Conservation (phyloP, 1,140 invertebrate species). For the Neelides sp. region DNA sequence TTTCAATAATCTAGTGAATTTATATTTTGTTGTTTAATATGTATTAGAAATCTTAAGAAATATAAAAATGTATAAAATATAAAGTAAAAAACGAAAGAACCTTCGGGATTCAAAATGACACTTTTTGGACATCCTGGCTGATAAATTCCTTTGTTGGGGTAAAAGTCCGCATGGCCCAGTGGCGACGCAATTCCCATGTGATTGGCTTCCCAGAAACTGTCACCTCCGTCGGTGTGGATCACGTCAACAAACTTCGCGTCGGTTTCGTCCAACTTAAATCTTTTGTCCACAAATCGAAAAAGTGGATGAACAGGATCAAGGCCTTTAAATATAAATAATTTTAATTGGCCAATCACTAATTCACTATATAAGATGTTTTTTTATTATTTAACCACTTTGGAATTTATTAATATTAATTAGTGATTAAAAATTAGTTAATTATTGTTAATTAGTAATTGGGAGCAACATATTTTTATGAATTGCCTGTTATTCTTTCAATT, state of each 20-base stretch:
- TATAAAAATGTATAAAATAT: not conserved
- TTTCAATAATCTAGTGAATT: too few relatives aligned
- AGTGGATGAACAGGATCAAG: constrained; percentile 38
- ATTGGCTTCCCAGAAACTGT: constrained; percentile 16
- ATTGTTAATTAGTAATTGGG: too few relatives aligned
- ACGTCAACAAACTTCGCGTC: constrained; percentile 36
- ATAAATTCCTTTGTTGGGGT: constrained; percentile 31
- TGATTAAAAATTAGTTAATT: too few relatives aligned
- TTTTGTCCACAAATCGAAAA: constrained; percentile 35
- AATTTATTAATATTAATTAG: not conserved
- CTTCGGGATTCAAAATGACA: not conserved
- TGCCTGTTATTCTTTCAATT: constrained; percentile 26
- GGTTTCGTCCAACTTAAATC: constrained; percentile 36
- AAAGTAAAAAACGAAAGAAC: not conserved
- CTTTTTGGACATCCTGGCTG: constrained; percentile 16
- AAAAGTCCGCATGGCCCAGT: constrained; percentile 34
- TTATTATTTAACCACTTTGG: not conserved
- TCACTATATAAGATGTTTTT: not conserved
- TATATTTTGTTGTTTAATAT: too few relatives aligned
- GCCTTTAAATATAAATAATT: not conserved
- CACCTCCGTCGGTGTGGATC: constrained; percentile 36
- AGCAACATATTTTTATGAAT: too few relatives aligned
- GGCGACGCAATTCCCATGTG: constrained; percentile 32
- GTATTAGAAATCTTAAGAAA: not conserved
- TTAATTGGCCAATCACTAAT: too few relatives aligned